Evolutionary conservation across 2,888 invertebrate species (phyloP).

Genomic region (Oligia latruncula): DNA sequence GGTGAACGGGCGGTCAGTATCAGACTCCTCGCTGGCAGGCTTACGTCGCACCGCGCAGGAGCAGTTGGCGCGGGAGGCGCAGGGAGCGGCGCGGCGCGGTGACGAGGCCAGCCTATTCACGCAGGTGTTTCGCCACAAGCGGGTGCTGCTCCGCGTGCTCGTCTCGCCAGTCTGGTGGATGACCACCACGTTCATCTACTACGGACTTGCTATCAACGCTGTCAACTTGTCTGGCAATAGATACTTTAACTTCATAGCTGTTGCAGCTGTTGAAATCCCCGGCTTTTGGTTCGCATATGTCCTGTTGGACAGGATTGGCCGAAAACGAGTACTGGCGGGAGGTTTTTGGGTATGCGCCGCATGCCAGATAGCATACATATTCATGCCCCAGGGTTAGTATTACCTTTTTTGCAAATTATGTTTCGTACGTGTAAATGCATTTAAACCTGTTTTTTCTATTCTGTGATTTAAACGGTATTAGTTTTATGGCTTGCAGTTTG

Average conservation of each 20-base stretch:
- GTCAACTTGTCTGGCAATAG: slow-evolving; percentile 90
- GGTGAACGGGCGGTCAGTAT: slow-evolving; percentile 87
- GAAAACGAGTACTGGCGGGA: slow-evolving; percentile 89
- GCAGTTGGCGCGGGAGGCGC: slow-evolving; percentile 61
- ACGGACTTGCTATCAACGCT: slow-evolving; percentile 91
- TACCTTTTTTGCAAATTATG: background rate
- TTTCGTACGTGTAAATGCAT: background rate
- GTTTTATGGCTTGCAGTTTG: no score
- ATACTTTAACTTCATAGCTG: slow-evolving; percentile 91
- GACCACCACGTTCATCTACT: slow-evolving; percentile 91
- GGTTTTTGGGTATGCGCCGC: slow-evolving; percentile 90
- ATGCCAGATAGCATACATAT: slow-evolving; percentile 89
- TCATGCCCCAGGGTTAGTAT: slow-evolving; percentile 85
- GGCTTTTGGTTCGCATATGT: slow-evolving; percentile 91
- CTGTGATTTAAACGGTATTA: background rate
- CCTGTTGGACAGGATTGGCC: slow-evolving; percentile 89
- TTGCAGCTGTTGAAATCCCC: slow-evolving; percentile 92
- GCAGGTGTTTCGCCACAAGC: slow-evolving; percentile 75
- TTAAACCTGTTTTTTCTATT: no score
- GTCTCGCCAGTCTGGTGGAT: slow-evolving; percentile 84
- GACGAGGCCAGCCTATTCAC: slow-evolving; percentile 77
- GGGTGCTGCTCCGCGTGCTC: slow-evolving; percentile 2
- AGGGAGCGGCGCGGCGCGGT: slow-evolving; percentile 5
- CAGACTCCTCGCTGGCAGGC: slow-evolving; percentile 75
- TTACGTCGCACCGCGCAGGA: slow-evolving; percentile 75